Percentiles rank a stretch among this genome's conserved stretches.
These are phyloP conservation scores for Macroglossus sobrinus DNA, from an alignment of 2,113 vertebrate species.

Conservation along the genomic window DNA sequence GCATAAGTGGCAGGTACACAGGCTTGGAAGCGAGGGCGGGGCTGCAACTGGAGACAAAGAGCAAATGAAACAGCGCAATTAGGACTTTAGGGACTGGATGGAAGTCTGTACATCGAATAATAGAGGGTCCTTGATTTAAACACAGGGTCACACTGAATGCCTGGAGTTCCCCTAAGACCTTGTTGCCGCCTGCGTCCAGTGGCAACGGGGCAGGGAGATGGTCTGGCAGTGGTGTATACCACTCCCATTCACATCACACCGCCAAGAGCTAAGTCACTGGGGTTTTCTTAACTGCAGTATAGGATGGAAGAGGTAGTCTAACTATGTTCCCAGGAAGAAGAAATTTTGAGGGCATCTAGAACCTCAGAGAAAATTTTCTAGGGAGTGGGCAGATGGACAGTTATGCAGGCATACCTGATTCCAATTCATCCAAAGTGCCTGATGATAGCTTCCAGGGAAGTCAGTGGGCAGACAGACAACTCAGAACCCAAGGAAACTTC, in stretches of 20 bases:
- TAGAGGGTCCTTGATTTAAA: not conserved
- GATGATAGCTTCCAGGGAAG: not conserved
- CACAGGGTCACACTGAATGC: not conserved
- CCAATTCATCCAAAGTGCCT: not conserved
- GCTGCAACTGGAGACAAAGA: not conserved
- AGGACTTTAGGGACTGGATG: not conserved
- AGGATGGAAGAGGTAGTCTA: not conserved
- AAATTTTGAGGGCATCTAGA: not conserved
- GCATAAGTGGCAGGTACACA: no score
- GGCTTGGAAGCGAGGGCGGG: not conserved
- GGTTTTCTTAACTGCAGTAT: not conserved
- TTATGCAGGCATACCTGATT: not conserved
- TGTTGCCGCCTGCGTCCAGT: not conserved
- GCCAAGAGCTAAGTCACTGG: not conserved
- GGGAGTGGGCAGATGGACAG: not conserved
- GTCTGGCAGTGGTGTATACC: not conserved
- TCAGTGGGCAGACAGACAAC: not conserved
- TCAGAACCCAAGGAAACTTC: not conserved
- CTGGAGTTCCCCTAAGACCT: not conserved
- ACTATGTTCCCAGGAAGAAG: not conserved
- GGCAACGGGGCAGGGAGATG: not conserved
- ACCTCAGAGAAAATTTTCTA: not conserved
- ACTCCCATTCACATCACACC: not conserved
- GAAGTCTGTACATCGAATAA: not conserved
- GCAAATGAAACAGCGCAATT: not conserved